phyloP scores from a whole-genome alignment of 2,113 vertebrate genomes.

The Larimichthys polyactis region DNA sequence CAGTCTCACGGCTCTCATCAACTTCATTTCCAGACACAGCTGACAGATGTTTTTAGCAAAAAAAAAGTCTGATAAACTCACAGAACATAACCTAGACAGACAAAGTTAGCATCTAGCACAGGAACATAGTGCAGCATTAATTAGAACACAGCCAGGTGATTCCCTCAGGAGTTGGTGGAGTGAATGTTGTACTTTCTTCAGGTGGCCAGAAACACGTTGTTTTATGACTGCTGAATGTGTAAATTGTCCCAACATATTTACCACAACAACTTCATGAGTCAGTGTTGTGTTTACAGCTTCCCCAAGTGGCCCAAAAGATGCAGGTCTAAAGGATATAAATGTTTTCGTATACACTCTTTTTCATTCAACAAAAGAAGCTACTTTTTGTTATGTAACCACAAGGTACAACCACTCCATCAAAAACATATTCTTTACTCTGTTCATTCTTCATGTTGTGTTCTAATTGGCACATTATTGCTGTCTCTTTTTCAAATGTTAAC shows the following conservation, averaged over 20 bases:
- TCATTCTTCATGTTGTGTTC: neutral
- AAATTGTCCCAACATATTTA: neutral
- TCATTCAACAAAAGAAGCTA: neutral
- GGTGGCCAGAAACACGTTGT: no score
- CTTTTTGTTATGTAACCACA: neutral
- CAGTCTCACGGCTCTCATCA: neutral
- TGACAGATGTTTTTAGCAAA: neutral
- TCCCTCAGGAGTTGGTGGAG: neutral
- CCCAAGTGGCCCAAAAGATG: neutral
- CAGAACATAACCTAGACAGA: neutral
- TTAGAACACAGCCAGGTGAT: neutral
- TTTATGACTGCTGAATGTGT: neutral
- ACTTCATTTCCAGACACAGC: neutral
- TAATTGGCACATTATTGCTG: neutral
- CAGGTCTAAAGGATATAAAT: neutral
- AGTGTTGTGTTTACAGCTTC: neutral
- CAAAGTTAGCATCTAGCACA: neutral
- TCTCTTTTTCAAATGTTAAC: neutral
- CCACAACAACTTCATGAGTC: neutral
- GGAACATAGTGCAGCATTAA: neutral
- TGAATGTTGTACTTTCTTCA: neutral
- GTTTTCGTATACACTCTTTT: neutral
- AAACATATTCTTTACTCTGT: neutral
- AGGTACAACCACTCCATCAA: neutral
- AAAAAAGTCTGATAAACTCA: neutral